Evolutionary conservation across 2,797 vertebrate species (phyloP), one percentile per base, ranked within the genome.

Genomic region (Pipistrellus pygmaeus): DNA sequence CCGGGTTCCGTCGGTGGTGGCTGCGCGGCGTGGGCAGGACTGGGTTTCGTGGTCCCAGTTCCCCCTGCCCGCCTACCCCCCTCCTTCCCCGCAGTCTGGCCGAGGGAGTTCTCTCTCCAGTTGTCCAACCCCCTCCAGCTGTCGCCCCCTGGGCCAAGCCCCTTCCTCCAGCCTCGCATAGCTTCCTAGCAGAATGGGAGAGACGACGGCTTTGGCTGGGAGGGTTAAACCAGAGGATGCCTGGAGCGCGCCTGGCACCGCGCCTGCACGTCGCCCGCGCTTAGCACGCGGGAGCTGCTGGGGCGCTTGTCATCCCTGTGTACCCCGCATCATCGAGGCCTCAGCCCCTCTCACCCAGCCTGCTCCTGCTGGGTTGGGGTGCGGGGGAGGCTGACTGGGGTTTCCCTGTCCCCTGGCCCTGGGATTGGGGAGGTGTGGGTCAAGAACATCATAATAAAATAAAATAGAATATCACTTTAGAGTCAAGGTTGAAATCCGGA

Each of bases 261-360:
- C 38, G 93, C 96, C 95, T 76, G 91, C 87, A 77, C 68, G 41
- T 93, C 86, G 76, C 94, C 89, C 55, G 95, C 88, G 72, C 94
- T 94, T 20, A 18, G 93, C 90, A 82, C 51, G 46, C 66, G 68
- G 89, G 92, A 95, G 85, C 93, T 77, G 90, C 91, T n/a, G 0
- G 72, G 76, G 25, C 13, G 75, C 83, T 30, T 96, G 90, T 90
- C 94, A 88, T 93, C 55, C 68, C 55, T 13, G 64, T 91, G 81
- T 85, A 69, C 82, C 89, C 80, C 30, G 77, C 90, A 44, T 69
- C 90, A 44, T 69, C 27, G 11, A 68, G 46, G 44, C 32, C 55
- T 75, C 8, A 0, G 30, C 66, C 48, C 83, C 66, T 51, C 76
- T 60, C 85, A 57, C 86, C 60, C 81, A 73, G 71, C 73, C 66